Percentiles rank a stretch among this genome's conserved stretches.
These are phyloP conservation scores for Drosophila cardini DNA, from an alignment of 1,140 invertebrate genomes.

Conservation along the genomic window DNA sequence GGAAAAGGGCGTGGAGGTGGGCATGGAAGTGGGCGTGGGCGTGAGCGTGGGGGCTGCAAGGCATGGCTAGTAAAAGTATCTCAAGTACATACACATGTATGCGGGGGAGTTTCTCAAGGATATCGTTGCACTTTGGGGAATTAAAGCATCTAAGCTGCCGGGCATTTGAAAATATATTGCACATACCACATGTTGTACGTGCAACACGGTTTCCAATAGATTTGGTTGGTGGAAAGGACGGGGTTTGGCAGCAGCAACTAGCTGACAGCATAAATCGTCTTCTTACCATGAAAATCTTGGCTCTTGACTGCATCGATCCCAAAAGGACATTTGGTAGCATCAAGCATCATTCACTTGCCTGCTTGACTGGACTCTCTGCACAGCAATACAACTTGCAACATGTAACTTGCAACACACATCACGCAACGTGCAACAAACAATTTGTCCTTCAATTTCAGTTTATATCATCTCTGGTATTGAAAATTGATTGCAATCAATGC, in stretches of 20 bases:
- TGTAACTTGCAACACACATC: neutral
- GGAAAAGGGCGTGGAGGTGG: neutral
- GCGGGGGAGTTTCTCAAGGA: slow-evolving; percentile 5
- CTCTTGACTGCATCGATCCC: slow-evolving; percentile 6
- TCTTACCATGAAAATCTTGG: slow-evolving; percentile 9
- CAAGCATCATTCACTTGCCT: neutral
- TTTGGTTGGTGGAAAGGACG: too few species aligned
- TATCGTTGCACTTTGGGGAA: slow-evolving; percentile 36
- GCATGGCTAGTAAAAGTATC: too few species aligned
- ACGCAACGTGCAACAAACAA: slow-evolving; percentile 2
- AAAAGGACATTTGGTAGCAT: neutral
- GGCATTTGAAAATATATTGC: slow-evolving; percentile 19
- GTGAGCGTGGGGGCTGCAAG: too few species aligned
- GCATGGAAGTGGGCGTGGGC: neutral
- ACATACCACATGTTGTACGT: neutral
- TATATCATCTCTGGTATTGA: neutral
- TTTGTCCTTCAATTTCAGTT: neutral
- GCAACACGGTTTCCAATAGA: neutral
- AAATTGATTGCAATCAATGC: neutral
- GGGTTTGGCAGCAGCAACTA: neutral
- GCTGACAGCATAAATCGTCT: slow-evolving; percentile 40
- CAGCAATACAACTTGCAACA: neutral
- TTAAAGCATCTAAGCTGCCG: slow-evolving; percentile 18
- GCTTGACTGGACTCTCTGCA: neutral
- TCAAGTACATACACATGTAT: slow-evolving; percentile 17